Evolutionary conservation across 2,888 invertebrate species (phyloP).

Genomic region (Drosophila austrosaltans): DNA sequence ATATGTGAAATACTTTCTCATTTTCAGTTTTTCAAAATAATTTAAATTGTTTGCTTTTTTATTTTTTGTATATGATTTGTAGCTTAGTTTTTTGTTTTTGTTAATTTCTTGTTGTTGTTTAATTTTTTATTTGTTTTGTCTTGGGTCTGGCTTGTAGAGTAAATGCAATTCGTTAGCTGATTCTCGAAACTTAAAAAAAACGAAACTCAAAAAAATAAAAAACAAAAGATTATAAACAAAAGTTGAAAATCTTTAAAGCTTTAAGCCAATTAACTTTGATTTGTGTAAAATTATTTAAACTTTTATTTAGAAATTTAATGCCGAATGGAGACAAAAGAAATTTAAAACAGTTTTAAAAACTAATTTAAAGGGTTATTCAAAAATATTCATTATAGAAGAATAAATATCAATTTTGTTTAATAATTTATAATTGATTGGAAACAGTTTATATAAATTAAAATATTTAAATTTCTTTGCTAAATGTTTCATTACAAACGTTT

Average conservation of each 20-base stretch:
- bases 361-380: no score
- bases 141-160: not conserved
- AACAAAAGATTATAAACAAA: not conserved
- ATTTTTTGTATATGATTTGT: not conserved
- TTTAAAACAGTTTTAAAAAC: no score
- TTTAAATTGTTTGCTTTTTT: not conserved
- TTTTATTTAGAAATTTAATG: no score
- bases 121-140: not conserved
- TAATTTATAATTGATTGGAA: no score
- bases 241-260: not conserved
- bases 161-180: not conserved
- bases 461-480: no score
- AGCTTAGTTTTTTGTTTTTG: not conserved
- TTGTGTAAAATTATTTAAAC: no score
- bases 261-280: no score
- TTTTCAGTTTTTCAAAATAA: not conserved
- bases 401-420: no score
- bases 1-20: slow-evolving; percentile 15
- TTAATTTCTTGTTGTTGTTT: not conserved
- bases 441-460: no score
- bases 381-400: no score
- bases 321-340: no score
- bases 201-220: not conserved
- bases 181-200: not conserved
- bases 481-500: no score